phyloP scores from a whole-genome alignment of 2,113 vertebrate species.

The Manacus vitellinus region DNA sequence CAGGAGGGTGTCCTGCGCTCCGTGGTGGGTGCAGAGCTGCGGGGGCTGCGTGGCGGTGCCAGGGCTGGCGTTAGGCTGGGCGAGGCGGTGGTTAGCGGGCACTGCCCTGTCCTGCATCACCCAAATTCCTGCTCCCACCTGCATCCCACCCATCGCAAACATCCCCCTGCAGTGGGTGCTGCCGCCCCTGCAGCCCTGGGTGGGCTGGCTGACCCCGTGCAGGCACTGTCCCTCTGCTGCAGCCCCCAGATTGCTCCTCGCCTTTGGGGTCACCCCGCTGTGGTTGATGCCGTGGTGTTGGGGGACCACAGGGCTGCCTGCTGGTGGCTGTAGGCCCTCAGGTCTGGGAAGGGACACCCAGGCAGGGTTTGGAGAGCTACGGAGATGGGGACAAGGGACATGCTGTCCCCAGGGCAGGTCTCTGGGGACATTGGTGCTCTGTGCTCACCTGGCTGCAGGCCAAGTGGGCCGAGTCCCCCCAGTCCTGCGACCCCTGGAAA shows the following conservation, averaged over 20 bases:
- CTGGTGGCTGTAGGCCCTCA: background rate
- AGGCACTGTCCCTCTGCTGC: background rate
- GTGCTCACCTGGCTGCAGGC: constrained; percentile 64
- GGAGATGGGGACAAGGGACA: rapidly evolving
- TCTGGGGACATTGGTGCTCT: background rate
- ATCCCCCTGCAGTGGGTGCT: background rate
- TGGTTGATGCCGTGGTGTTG: rapidly evolving
- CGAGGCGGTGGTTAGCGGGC: background rate
- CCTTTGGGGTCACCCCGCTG: background rate
- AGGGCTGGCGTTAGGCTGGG: background rate
- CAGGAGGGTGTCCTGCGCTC: background rate
- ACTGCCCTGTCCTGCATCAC: background rate
- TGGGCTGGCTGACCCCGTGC: background rate
- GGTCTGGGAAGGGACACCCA: background rate
- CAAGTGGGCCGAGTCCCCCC: constrained; percentile 28
- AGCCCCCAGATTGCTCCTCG: background rate
- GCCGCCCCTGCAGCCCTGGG: background rate
- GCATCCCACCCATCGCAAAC: background rate
- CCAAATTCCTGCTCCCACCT: background rate
- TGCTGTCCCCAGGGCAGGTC: background rate
- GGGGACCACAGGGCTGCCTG: background rate
- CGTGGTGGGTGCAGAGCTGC: rapidly evolving
- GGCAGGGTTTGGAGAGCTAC: background rate
- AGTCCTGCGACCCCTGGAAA: constrained; percentile 64
- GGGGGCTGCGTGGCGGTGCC: rapidly evolving